A percentile compares a stretch with the other conserved stretches of the same genome.
phyloP scores from a whole-genome alignment of 2,888 invertebrate species.

The Daptonema setosum region DNA sequence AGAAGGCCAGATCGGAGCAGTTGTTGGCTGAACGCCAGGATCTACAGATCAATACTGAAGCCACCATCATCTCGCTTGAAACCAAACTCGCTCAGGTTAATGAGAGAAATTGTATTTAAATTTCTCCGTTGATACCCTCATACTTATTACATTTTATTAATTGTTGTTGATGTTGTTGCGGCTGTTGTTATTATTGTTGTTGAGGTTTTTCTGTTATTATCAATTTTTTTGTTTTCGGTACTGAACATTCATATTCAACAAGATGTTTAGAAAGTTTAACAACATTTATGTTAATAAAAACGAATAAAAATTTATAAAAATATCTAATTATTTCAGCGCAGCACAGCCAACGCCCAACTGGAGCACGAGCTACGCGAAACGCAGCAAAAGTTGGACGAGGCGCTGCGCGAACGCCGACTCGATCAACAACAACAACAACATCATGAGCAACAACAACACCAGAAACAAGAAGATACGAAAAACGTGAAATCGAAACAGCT shows the following conservation, averaged over 20 bases:
- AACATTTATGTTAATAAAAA: too few species aligned
- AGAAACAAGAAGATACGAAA: too few species aligned
- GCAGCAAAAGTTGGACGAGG: background rate
- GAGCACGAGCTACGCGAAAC: background rate
- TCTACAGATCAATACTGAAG: background rate
- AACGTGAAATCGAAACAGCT: too few species aligned
- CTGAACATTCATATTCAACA: too few species aligned
- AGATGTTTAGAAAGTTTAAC: too few species aligned
- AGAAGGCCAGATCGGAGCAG: background rate
- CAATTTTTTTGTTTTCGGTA: too few species aligned
- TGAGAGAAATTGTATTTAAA: background rate
- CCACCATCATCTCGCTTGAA: background rate
- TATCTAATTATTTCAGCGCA: background rate
- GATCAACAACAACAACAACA: too few species aligned
- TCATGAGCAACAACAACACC: too few species aligned
- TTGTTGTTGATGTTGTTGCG: too few species aligned
- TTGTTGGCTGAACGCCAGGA: background rate
- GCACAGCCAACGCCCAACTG: background rate
- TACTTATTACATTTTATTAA: too few species aligned
- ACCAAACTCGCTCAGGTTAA: background rate
- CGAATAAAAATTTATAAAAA: background rate
- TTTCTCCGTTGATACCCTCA: background rate
- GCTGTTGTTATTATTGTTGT: too few species aligned
- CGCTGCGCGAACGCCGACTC: background rate
- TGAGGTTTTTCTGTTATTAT: too few species aligned